phyloP scores from a whole-genome alignment of 2,888 invertebrate species.

The Thysanoteuthis rhombus region DNA sequence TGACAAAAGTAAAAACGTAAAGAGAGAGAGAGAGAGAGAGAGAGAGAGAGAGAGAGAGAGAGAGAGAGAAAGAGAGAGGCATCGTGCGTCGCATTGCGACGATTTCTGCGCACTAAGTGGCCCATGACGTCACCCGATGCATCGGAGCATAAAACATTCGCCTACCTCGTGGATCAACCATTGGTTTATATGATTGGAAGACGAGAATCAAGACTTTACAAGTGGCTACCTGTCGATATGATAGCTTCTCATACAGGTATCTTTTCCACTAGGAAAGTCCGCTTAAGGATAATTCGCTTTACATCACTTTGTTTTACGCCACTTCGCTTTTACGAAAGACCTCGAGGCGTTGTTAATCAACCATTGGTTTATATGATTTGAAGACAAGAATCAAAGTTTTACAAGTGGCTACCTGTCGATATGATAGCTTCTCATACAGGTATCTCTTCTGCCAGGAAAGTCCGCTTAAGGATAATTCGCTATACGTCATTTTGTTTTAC shows the following conservation, averaged over 20 bases:
- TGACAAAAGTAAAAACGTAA: background rate
- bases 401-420: background rate
- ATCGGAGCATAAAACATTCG: background rate
- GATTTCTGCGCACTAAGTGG: background rate
- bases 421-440: too few relatives aligned
- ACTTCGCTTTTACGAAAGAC: too few relatives aligned
- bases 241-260: too few relatives aligned
- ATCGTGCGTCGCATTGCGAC: background rate
- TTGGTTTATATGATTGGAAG: background rate
- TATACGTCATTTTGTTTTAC: too few relatives aligned
- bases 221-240: background rate
- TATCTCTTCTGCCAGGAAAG: too few relatives aligned
- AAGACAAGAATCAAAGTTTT: background rate
- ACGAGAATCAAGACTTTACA: background rate
- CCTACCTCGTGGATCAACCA: background rate
- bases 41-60: background rate
- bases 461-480: too few relatives aligned
- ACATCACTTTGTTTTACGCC: too few relatives aligned
- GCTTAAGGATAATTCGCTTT: too few relatives aligned
- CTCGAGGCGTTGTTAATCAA: background rate
- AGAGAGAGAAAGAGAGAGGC: background rate
- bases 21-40: background rate
- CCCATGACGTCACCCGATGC: background rate
- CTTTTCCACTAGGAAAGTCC: too few relatives aligned
- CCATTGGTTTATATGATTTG: background rate